Base-by-base conservation (phyloP, 2,888 invertebrate species). In the Sclerodermus sp. region DNA sequence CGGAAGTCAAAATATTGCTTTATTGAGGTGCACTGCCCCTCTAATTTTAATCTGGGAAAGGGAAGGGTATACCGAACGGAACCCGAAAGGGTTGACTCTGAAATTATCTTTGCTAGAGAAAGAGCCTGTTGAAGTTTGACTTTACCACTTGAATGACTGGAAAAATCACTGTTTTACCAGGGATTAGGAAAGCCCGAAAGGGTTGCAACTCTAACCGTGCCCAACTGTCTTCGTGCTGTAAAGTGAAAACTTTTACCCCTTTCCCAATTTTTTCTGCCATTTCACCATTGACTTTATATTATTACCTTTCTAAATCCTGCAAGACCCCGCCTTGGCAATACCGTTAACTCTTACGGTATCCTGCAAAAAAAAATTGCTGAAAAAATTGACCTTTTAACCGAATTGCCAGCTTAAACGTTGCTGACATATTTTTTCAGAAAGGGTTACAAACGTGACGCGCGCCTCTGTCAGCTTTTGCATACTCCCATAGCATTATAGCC, bases 1-100 rank as follows among this genome's bases (percentile, higher is more conserved):
- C 55, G 58, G 56, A 57, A 69, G 68, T 71, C 71, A 73, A 70
- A 74, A 73, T 75, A 74, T 74, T 74, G 60, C 66, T 76, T 76
- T 76, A 75, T 74, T 72, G 67, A 63, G 61, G 66, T 54, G 49
- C 39, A 23, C 14, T 49, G 45, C 45, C 51, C 51, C 43, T 30
- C 30, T 53, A 51, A 57, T 49, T 31, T 31, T 40, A 13, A 39
- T 12, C n/a, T 15, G 13, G 14, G 42, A 47, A 34, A 42, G 34
- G 46, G 60, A 64, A 66, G 62, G 60, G 55, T 63, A 13, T n/a
- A n/a, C n/a, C 23, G 18, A 30, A 6, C 34, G 34, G 12, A 12
- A 23, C 13, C 14, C 29, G 53, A 66, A 66, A 43, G 67, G 67
- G 59, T 68, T 64, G 48, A 62, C 47, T 62, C 48, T 45, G 37